Percentiles rank a stretch among this genome's conserved stretches.
Evolutionary conservation across 2,113 vertebrate genomes (phyloP).

Genomic region (Aldabrachelys gigantea): DNA sequence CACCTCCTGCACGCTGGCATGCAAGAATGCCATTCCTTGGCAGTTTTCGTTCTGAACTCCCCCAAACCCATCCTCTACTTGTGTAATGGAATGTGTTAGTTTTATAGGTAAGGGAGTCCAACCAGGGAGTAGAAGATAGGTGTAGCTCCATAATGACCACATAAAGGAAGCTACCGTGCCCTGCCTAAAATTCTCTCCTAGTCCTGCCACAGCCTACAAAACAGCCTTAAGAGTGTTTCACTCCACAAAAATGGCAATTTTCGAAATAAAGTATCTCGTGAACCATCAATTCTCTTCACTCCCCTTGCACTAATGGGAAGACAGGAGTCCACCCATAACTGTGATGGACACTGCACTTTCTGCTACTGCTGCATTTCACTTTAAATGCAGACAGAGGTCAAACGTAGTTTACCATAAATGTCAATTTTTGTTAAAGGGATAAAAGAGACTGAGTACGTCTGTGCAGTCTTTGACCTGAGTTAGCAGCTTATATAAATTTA

Average conservation of each 20-base stretch:
- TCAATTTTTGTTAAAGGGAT: neutral
- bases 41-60: neutral
- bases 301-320: neutral
- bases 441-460: neutral
- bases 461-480: neutral
- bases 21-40: neutral
- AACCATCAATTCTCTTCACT: neutral
- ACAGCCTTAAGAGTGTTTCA: neutral
- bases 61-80: neutral
- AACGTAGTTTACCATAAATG: neutral
- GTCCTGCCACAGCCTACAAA: neutral
- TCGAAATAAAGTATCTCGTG: neutral
- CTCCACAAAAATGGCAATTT: neutral
- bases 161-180: neutral
- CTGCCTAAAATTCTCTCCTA: neutral
- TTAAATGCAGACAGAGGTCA: neutral
- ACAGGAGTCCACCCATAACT: neutral
- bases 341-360: neutral
- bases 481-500: neutral
- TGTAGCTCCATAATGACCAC: neutral
- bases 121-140: neutral
- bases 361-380: neutral
- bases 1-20: neutral
- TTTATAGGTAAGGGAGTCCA: neutral
- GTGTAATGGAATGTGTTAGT: neutral